A percentile compares a stretch with the other conserved stretches of the same genome.
Conservation (phyloP, 2,113 vertebrate species). For the Cygnus buccinator region DNA sequence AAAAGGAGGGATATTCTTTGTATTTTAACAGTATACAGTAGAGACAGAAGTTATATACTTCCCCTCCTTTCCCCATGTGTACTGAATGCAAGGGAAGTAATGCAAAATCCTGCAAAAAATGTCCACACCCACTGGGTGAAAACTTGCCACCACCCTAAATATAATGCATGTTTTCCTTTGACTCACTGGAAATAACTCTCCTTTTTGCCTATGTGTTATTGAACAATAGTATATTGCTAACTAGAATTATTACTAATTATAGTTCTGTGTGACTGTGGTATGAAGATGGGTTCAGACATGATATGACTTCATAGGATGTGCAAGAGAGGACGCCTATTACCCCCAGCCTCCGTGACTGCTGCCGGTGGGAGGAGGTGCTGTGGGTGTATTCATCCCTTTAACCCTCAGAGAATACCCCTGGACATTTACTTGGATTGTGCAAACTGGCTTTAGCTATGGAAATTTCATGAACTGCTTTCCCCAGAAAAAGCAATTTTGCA, state of each 20-base stretch:
- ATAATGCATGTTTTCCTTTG: neutral
- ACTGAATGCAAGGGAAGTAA: rapidly evolving
- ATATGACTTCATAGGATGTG: neutral
- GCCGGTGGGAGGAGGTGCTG: neutral
- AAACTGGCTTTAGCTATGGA: slow-evolving; percentile 37
- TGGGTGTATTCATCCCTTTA: neutral
- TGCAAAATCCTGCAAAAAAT: neutral
- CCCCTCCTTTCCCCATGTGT: neutral
- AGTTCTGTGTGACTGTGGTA: neutral
- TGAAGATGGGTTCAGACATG: neutral
- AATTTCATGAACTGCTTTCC: slow-evolving; percentile 40
- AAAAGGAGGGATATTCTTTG: neutral
- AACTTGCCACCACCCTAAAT: neutral
- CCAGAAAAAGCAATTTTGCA: slow-evolving; percentile 43
- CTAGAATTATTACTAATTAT: neutral
- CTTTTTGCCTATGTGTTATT: neutral
- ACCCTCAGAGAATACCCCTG: neutral
- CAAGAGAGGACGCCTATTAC: neutral
- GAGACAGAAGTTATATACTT: neutral
- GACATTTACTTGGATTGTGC: slow-evolving; percentile 18
- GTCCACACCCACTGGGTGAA: neutral
- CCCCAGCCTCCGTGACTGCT: rapidly evolving
- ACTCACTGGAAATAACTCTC: neutral
- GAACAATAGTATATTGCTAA: neutral
- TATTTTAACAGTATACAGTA: neutral